Percentiles rank a stretch among this genome's conserved stretches.
These are phyloP conservation scores for Pangasius krempfi DNA, from an alignment of 2,797 vertebrate genomes.

Conservation along the genomic window DNA sequence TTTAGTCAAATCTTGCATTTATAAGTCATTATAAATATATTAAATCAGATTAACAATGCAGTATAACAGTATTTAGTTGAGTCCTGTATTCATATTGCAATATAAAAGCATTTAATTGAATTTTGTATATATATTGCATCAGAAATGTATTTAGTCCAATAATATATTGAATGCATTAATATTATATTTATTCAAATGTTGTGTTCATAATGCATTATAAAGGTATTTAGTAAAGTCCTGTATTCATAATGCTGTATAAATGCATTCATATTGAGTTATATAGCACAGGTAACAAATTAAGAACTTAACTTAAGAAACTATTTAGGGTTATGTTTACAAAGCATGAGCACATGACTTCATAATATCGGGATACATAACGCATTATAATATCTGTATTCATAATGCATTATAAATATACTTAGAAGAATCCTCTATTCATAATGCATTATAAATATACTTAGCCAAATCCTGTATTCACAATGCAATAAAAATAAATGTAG, in stretches of 20 bases:
- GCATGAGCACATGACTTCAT: too few relatives aligned
- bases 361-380: background rate
- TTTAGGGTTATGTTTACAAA: too few relatives aligned
- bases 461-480: background rate
- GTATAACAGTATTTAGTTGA: background rate
- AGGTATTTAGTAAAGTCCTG: background rate
- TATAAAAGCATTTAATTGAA: background rate
- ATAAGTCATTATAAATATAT: too few relatives aligned
- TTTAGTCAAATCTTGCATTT: too few relatives aligned
- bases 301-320: too few relatives aligned
- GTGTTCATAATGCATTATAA: background rate
- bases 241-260: background rate
- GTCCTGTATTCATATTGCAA: background rate
- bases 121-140: background rate
- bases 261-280: too few relatives aligned
- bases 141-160: background rate
- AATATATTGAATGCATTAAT: background rate
- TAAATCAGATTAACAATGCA: background rate
- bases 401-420: background rate
- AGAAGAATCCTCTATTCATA: background rate
- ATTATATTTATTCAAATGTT: too few relatives aligned
- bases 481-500: background rate
- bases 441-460: background rate
- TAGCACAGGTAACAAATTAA: too few relatives aligned
- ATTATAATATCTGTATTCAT: too few relatives aligned